Evolutionary conservation across 2,113 vertebrate species (phyloP).

Genomic region (Hippolais icterina): DNA sequence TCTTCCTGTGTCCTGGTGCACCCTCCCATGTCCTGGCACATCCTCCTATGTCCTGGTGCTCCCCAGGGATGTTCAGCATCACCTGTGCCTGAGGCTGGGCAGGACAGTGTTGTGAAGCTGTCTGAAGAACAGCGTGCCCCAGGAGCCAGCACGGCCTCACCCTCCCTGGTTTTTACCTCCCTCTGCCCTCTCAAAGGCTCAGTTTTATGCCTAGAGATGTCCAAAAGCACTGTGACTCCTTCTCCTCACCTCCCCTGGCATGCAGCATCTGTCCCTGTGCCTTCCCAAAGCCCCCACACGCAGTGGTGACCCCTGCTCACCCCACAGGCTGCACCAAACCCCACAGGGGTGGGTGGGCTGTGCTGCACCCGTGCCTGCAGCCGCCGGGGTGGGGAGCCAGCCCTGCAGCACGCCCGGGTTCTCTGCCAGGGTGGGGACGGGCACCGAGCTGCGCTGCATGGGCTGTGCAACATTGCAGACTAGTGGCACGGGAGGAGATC

Average conservation of each 20-base stretch:
- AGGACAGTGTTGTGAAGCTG: not conserved
- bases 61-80: accelerated
- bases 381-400: accelerated
- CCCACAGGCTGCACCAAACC: accelerated
- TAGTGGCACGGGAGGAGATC: not conserved
- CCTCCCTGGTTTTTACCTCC: not conserved
- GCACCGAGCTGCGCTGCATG: not conserved
- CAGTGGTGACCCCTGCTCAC: accelerated
- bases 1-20: not conserved
- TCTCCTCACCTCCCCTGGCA: not conserved
- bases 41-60: not conserved
- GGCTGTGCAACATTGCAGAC: not conserved
- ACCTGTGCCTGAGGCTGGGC: not conserved
- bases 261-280: not conserved
- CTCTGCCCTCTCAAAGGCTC: not conserved
- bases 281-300: not conserved
- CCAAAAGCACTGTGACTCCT: accelerated
- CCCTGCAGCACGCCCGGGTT: accelerated
- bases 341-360: accelerated
- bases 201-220: not conserved
- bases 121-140: not conserved
- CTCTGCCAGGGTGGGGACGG: not conserved
- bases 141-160: not conserved
- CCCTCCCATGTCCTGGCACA: too few species aligned
- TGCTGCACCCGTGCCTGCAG: accelerated